phyloP scores from a whole-genome alignment of 2,797 vertebrate genomes.

The Diceros bicornis region DNA sequence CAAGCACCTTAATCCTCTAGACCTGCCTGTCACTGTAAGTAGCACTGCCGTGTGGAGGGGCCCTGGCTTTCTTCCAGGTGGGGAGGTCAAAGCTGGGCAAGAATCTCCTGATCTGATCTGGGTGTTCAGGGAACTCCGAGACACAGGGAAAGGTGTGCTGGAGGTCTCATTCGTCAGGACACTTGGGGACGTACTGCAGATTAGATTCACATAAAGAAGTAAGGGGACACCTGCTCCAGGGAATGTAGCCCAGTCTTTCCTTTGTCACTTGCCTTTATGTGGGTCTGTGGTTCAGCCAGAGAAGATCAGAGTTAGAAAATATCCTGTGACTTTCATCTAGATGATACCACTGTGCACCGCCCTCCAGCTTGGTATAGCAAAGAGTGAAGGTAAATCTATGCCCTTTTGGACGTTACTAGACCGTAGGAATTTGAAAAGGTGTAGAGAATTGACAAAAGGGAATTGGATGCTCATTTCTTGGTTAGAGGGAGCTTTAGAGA shows the following conservation, averaged over 20 bases:
- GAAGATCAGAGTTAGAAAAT: constrained; percentile 7
- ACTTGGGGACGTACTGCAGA: not conserved
- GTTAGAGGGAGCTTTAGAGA: constrained; percentile 4
- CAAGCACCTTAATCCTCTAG: constrained; percentile 96
- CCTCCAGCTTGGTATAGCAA: not conserved
- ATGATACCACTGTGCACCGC: not conserved
- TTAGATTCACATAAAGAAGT: not conserved
- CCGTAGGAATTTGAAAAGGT: not conserved
- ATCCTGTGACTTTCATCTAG: constrained; percentile 9
- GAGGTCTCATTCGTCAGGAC: not conserved
- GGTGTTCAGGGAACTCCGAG: not conserved
- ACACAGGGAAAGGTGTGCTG: not conserved
- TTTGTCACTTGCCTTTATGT: not conserved
- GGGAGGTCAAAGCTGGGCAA: constrained; percentile 69
- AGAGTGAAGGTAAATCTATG: not conserved
- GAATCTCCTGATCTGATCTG: not conserved
- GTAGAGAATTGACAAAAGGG: not conserved
- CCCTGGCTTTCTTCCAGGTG: constrained; percentile 29
- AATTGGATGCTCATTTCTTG: not conserved
- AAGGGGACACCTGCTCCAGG: not conserved
- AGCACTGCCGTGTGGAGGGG: constrained; percentile 83
- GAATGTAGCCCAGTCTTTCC: not conserved
- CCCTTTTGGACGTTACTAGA: not conserved
- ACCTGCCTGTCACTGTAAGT: constrained; percentile 98
- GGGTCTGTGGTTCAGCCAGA: not conserved